Percentiles rank a stretch among this genome's conserved stretches.
Evolutionary conservation across 2,113 vertebrate species (phyloP).

Genomic region (Pelodiscus sinensis): DNA sequence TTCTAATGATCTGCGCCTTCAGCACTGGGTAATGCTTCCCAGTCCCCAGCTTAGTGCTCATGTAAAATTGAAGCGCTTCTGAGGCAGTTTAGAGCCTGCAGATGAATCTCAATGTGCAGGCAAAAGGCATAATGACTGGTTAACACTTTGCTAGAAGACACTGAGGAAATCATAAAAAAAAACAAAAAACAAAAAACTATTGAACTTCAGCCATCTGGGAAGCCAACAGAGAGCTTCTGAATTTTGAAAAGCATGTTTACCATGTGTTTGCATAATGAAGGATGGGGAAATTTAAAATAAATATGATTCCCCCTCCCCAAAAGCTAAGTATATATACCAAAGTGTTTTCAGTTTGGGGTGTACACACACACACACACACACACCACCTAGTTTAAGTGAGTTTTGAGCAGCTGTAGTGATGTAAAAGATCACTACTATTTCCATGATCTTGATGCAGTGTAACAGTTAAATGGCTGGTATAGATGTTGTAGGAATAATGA

Average conservation of each 20-base stretch:
- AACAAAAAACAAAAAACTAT: constrained; percentile 56
- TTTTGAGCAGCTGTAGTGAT: not conserved
- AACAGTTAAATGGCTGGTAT: constrained; percentile 25
- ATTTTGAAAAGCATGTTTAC: constrained; percentile 64
- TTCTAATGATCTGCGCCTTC: constrained; percentile 83
- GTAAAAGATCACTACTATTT: constrained; percentile 30
- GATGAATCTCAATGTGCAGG: constrained; percentile 79
- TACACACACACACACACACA: not conserved
- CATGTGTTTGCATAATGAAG: constrained; percentile 15
- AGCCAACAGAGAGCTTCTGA: constrained; percentile 47
- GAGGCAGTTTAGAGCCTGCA: constrained; percentile 76
- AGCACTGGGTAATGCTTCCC: constrained; percentile 79
- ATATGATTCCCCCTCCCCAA: not conserved
- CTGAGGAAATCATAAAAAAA: constrained; percentile 71
- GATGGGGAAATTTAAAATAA: constrained; percentile 18
- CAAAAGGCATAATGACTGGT: constrained; percentile 77
- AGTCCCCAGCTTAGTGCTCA: constrained; percentile 86
- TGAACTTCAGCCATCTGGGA: constrained; percentile 77
- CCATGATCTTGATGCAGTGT: not conserved
- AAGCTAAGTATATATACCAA: not conserved
- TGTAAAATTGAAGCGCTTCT: constrained; percentile 89
- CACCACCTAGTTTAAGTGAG: not conserved
- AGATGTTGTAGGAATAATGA: constrained; percentile 21
- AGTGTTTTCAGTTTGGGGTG: not conserved
- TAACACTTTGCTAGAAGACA: constrained; percentile 75